These are phyloP conservation scores for Metaphire vulgaris DNA, from an alignment of 1,140 invertebrate species.

Conservation along the genomic window DNA sequence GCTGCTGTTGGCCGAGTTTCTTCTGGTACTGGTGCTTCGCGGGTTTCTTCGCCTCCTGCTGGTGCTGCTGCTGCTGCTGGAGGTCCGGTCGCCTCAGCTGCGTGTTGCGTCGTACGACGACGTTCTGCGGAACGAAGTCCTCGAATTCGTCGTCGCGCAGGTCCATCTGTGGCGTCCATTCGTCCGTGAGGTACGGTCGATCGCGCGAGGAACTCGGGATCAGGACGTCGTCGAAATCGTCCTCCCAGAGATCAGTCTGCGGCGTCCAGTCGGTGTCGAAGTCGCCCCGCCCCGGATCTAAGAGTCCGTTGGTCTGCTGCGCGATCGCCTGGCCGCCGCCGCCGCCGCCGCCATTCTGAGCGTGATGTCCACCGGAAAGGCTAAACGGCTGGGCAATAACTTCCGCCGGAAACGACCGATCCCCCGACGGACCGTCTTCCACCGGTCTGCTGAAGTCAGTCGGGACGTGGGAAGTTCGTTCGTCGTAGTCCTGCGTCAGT, in stretches of 20 bases:
- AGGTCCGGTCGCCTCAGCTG: background rate
- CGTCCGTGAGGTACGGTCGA: no score
- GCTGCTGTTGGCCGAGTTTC: no score
- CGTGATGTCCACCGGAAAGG: no score
- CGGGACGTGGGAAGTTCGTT: no score
- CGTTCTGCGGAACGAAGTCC: background rate
- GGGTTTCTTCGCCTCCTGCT: background rate
- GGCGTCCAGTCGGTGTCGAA: no score
- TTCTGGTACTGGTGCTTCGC: background rate
- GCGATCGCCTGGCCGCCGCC: background rate
- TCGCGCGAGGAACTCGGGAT: no score
- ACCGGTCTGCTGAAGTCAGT: no score
- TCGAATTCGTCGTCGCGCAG: background rate
- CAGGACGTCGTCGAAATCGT: background rate
- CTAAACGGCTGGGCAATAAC: no score
- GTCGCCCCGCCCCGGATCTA: background rate
- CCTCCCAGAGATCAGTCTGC: background rate
- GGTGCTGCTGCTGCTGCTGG: background rate
- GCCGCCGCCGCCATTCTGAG: background rate
- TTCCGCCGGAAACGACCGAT: no score
- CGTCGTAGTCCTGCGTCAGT: no score
- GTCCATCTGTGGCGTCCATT: background rate
- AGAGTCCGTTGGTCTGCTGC: background rate
- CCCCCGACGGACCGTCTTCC: no score
- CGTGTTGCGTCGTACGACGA: background rate